These are phyloP conservation scores for Aulostomus chinensis DNA, from an alignment of 2,797 vertebrate species.

Conservation along the genomic window DNA sequence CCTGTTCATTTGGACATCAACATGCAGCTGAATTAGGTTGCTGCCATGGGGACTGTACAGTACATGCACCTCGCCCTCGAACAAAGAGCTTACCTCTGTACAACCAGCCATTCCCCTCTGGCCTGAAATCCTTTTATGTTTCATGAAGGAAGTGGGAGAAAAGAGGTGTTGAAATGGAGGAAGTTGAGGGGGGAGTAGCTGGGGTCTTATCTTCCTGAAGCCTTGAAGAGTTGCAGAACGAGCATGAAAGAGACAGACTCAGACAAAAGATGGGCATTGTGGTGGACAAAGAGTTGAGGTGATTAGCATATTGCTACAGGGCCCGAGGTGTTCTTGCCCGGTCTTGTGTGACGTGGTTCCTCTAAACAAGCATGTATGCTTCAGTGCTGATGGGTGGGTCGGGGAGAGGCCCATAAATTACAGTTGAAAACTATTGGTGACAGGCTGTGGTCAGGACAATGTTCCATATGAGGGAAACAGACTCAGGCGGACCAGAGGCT, in stretches of 20 bases:
- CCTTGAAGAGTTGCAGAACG: constrained; percentile 11
- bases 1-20: no score
- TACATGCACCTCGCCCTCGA: constrained; percentile 52
- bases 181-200: constrained; percentile 32
- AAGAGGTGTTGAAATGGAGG: constrained; percentile 48
- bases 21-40: constrained; percentile 2
- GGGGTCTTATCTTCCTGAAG: constrained; percentile 8
- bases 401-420: no score
- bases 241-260: background rate
- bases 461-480: no score
- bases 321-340: constrained; percentile 20
- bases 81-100: constrained; percentile 64
- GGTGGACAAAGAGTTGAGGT: constrained; percentile 39
- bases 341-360: constrained; percentile 8
- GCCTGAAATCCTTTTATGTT: constrained; percentile 66
- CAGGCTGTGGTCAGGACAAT: no score
- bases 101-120: constrained; percentile 41
- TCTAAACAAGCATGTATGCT: constrained; percentile 15
- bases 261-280: constrained; percentile 32
- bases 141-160: constrained; percentile 19
- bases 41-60: constrained; percentile 8
- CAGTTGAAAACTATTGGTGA: no score
- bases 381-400: constrained; percentile 36
- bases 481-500: no score
- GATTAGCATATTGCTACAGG: constrained; percentile 67